Base-by-base conservation (phyloP, 2,888 invertebrate species). In the Liopterus haemorrhoidalis region DNA sequence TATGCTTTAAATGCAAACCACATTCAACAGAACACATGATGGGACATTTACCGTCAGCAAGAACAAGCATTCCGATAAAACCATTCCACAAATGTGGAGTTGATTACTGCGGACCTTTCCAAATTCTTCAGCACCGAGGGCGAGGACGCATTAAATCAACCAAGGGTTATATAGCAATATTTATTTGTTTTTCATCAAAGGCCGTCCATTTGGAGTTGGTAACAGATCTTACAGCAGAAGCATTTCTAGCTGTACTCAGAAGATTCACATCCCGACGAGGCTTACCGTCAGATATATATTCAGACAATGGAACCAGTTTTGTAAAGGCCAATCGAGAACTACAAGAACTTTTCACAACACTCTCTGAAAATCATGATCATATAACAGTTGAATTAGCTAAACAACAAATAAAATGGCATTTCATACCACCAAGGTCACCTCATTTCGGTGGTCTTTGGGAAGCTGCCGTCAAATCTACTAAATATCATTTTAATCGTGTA, bases 391-490 rank as follows among this genome's bases (percentile, higher is more conserved):
- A n/a, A n/a, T n/a, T n/a, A n/a, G n/a, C 9, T 9, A 30, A 24
- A 14, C 27, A 41, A 33, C 16, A 24, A 5, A 46, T 46, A 19
- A 20, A 38, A 6, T 61, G 58, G 58, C 37, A 55, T 11, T 61
- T 60, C 33, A 57, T 54, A 40, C 54, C 59, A 2, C 50, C 57
- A 4, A 36, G 39, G 12, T 54, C 56, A 3, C 57, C 58, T 2
- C 53, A 59, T 36, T 53, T 57, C 19, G 60, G 60, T 8, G 61
- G 60, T 2, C 31, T 60, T 4, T 59, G 59, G 59, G 59, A 62
- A 38, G 49, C 57, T 1, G 54, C 53, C 1, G 56, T 61, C 3
- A 60, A 61, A 36, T 52, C 54, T 4, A 54, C 56, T 1, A 64
- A 64, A 49, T 43, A 46, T 18, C 58, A 60, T 40, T 36, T 58